Conservation (phyloP, 2,888 invertebrate species). For the Morpho achilles region DNA sequence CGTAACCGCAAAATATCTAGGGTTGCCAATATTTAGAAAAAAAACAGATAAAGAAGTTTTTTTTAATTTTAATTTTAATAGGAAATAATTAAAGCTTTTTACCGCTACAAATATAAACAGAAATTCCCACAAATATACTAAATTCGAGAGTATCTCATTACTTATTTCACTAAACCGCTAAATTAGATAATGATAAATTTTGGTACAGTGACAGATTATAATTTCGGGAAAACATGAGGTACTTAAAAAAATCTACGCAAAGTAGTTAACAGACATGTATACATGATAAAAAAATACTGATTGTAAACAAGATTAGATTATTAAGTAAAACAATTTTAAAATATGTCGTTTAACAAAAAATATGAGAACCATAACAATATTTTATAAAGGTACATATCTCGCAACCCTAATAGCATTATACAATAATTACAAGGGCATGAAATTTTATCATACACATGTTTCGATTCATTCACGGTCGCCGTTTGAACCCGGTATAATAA, state of each 20-base stretch:
- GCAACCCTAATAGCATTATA: constrained; percentile 17
- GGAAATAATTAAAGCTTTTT: neutral
- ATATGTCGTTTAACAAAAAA: neutral
- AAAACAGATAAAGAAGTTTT: no score
- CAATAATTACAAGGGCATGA: constrained; percentile 27
- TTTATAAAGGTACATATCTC: neutral
- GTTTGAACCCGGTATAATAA: constrained; percentile 60
- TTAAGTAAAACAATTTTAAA: no score
- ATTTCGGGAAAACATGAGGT: no score
- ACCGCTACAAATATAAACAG: neutral
- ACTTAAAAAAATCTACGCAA: no score
- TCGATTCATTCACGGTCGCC: constrained; percentile 55
- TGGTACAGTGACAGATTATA: no score
- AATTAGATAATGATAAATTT: no score
- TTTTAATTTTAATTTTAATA: neutral
- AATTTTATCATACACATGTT: constrained; percentile 33
- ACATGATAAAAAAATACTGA: no score
- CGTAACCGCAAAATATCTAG: constrained; percentile 12
- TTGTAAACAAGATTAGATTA: no score
- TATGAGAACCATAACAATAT: neutral
- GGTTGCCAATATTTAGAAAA: constrained; percentile 1
- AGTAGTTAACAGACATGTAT: no score
- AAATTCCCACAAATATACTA: no score
- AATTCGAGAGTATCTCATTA: no score
- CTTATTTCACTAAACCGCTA: no score